Percentiles rank a stretch among this genome's conserved stretches.
Evolutionary conservation across 1,140 invertebrate species (phyloP).

Genomic region (Araneus ventricosus): DNA sequence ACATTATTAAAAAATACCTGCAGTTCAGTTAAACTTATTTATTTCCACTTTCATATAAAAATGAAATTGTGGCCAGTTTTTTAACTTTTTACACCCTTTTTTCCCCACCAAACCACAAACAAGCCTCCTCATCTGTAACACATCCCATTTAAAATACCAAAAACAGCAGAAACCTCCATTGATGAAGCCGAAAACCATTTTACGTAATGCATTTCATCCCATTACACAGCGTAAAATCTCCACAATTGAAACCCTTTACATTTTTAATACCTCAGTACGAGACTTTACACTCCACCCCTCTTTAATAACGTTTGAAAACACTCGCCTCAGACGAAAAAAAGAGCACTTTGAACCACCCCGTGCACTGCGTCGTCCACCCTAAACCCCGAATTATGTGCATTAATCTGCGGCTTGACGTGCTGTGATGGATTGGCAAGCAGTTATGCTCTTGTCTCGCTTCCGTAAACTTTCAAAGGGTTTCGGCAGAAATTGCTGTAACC

Average conservation of each 20-base stretch:
- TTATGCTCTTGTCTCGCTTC: slow-evolving; percentile 41
- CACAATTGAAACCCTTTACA: slow-evolving; percentile 54
- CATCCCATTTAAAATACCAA: too few species aligned
- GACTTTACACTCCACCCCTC: slow-evolving; percentile 38
- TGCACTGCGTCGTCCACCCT: not conserved
- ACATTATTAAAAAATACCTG: too few species aligned
- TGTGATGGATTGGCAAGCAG: slow-evolving; percentile 37
- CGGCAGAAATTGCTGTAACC: slow-evolving; percentile 7
- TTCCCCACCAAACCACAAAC: too few species aligned
- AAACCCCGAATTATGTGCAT: slow-evolving; percentile 49
- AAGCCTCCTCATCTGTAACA: too few species aligned
- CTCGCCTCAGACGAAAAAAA: not conserved
- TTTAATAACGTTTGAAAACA: slow-evolving; percentile 42
- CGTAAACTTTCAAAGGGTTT: slow-evolving; percentile 60
- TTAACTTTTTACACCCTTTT: too few species aligned
- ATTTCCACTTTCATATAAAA: too few species aligned
- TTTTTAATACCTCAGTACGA: slow-evolving; percentile 48
- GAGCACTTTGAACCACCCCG: not conserved
- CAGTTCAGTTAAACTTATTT: too few species aligned
- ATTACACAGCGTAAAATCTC: not conserved
- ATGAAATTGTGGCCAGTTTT: too few species aligned
- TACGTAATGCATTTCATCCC: slow-evolving; percentile 7
- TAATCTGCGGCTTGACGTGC: not conserved
- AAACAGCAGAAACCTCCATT: too few species aligned
- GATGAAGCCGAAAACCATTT: not conserved